Percentiles rank a stretch among this genome's conserved stretches.
Conservation (phyloP, 2,113 vertebrate genomes). For the Hemicordylus capensis region DNA sequence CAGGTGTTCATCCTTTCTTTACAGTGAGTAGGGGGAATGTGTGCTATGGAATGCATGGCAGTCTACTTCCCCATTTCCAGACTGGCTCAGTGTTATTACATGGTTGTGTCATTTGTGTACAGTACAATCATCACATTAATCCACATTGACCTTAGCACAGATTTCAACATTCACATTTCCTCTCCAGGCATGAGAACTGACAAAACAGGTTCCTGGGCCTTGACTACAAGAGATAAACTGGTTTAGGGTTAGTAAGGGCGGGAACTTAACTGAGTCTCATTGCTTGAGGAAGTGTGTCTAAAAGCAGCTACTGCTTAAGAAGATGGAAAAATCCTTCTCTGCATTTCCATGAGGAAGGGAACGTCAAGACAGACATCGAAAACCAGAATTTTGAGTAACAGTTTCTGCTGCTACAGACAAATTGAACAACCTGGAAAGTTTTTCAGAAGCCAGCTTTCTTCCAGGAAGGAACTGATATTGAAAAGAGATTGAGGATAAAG, state of each 20-base stretch:
- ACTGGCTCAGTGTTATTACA: background rate
- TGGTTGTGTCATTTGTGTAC: constrained; percentile 41
- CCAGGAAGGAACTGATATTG: background rate
- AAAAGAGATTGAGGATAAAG: constrained; percentile 10
- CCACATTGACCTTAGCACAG: constrained; percentile 60
- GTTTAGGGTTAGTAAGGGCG: constrained; percentile 47
- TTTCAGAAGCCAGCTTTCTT: constrained; percentile 36
- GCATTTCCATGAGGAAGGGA: constrained; percentile 9
- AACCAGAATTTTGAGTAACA: background rate
- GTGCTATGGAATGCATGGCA: background rate
- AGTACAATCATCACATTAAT: constrained; percentile 47
- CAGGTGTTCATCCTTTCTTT: background rate
- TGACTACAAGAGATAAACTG: constrained; percentile 44
- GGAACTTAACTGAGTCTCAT: constrained; percentile 32
- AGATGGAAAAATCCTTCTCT: constrained; percentile 22
- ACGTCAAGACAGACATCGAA: background rate
- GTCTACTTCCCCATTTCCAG: background rate
- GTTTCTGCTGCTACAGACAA: background rate
- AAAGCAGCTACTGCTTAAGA: constrained; percentile 41
- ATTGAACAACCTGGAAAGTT: background rate
- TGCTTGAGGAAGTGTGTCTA: constrained; percentile 15
- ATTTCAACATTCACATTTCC: constrained; percentile 63
- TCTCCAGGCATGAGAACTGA: constrained; percentile 41
- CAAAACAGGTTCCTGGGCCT: constrained; percentile 61
- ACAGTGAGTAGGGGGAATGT: background rate